These are phyloP conservation scores for Meandrina meandrites DNA, from an alignment of 92 coral and sea anemone species.

Conservation along the genomic window DNA sequence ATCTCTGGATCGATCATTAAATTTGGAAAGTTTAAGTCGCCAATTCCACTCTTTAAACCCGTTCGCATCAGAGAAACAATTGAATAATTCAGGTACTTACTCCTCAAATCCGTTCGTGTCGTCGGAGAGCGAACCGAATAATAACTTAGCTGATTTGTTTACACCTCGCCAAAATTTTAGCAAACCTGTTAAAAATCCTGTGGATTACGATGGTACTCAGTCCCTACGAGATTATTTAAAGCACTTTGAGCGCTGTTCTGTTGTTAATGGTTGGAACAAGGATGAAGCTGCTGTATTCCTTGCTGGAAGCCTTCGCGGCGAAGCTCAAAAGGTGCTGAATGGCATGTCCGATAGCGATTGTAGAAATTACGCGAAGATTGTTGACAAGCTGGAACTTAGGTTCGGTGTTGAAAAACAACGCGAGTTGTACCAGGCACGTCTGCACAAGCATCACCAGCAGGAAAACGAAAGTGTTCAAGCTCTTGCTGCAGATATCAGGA, in stretches of 20 bases:
- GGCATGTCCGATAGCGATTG: constrained; percentile 51
- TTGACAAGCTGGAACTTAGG: constrained; percentile 42
- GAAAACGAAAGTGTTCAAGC: constrained; percentile 57
- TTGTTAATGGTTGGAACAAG: no score
- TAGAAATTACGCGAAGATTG: constrained; percentile 39
- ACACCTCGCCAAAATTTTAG: background rate
- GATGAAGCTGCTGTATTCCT: constrained; percentile 52
- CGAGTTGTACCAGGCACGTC: constrained; percentile 53
- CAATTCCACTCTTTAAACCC: background rate
- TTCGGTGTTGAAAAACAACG: constrained; percentile 52
- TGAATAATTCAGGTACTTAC: no score
- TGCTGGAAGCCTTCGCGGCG: constrained; percentile 58
- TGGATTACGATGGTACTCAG: no score
- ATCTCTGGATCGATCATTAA: constrained; percentile 9
- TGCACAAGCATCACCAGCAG: constrained; percentile 38
- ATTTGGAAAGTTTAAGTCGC: background rate
- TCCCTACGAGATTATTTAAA: no score
- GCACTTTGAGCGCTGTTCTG: no score
- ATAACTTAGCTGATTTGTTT: constrained; percentile 12
- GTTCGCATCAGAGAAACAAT: background rate
- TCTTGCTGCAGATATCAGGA: no score
- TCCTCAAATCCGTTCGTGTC: no score
- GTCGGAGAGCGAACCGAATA: background rate
- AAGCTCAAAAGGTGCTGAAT: constrained; percentile 46
- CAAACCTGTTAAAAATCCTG: constrained; percentile 4